Percentiles rank a stretch among this genome's conserved stretches.
Conservation (phyloP, 2,888 invertebrate species). For the Coenonympha arcania region DNA sequence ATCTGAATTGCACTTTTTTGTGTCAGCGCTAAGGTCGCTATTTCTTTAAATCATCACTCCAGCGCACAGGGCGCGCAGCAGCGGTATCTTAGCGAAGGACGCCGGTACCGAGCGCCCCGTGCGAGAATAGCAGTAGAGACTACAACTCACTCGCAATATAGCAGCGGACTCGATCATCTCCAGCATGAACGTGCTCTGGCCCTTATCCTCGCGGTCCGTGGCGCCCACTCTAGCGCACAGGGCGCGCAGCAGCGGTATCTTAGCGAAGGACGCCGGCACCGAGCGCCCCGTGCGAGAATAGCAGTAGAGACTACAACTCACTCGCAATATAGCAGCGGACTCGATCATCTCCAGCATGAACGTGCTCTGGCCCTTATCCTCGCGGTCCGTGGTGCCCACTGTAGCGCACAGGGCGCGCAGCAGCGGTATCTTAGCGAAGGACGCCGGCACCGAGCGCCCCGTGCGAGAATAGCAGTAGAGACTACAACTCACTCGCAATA, state of each 20-base stretch:
- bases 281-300: constrained; percentile 95
- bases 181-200: constrained; percentile 98
- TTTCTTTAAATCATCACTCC: too few species aligned
- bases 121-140: too few species aligned
- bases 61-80: constrained; percentile 89
- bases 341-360: constrained; percentile 99
- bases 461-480: too few species aligned
- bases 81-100: constrained; percentile 81
- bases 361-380: constrained; percentile 93
- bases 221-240: constrained; percentile 95
- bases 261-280: constrained; percentile 88
- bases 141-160: constrained; percentile 89
- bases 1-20: too few species aligned
- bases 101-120: constrained; percentile 95
- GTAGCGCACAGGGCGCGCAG: constrained; percentile 90
- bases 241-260: constrained; percentile 85
- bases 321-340: constrained; percentile 91
- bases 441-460: constrained; percentile 92
- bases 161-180: constrained; percentile 98
- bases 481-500: constrained; percentile 89
- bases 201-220: constrained; percentile 89
- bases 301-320: too few species aligned
- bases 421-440: constrained; percentile 83
- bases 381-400: constrained; percentile 93
- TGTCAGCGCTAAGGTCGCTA: too few species aligned